Percentiles rank a stretch among this genome's conserved stretches.
Evolutionary conservation across 2,888 invertebrate species (phyloP).

Genomic region (Megalurothrips usitatus): DNA sequence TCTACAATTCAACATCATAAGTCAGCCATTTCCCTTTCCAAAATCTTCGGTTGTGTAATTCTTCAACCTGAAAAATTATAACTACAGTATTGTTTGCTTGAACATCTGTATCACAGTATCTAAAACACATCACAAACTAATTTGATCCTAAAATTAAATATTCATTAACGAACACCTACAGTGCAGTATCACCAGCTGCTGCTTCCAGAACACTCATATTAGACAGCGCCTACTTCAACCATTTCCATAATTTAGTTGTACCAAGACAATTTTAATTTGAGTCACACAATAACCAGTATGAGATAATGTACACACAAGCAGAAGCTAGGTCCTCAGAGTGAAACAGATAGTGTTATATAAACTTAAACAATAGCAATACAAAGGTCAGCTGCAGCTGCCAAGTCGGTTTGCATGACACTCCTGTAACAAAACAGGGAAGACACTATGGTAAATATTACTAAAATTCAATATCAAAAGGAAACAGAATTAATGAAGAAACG

Average conservation of each 20-base stretch:
- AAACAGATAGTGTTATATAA: background rate
- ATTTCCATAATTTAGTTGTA: background rate
- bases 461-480: background rate
- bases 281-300: constrained; percentile 7
- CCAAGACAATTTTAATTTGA: background rate
- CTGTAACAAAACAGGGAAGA: background rate
- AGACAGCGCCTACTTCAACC: background rate
- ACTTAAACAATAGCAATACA: background rate
- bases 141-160: constrained; percentile 13
- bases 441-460: background rate
- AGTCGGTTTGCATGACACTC: background rate
- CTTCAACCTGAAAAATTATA: background rate
- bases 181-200: background rate
- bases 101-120: constrained; percentile 26
- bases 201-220: background rate
- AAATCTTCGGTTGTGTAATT: background rate
- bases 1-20: background rate
- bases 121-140: constrained; percentile 25
- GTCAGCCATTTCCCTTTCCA: background rate
- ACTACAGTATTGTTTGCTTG: constrained; percentile 8
- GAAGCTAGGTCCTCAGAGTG: background rate
- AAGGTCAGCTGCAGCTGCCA: background rate
- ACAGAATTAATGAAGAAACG: background rate
- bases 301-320: background rate
- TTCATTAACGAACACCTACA: background rate